Base-by-base conservation (phyloP, 2,888 invertebrate genomes). In the Chaetoderma sp. region DNA sequence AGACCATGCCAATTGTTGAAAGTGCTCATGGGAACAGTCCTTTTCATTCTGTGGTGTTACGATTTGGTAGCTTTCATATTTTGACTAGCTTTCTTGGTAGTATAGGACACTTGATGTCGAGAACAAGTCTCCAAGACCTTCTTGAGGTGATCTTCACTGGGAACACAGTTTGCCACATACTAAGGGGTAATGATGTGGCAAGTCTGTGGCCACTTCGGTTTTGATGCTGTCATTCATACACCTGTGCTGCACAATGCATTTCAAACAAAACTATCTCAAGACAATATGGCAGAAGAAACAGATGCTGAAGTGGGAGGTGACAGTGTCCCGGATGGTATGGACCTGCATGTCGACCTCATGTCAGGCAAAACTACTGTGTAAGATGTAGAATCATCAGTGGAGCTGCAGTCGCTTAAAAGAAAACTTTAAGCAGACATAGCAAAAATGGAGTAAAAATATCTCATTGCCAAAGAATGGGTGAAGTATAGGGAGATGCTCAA, bases 101-200 rank as follows among this genome's bases (percentile, higher is more conserved):
- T 21, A 77, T 78, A 56, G 78, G 79, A 13, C 52, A 60, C 45
- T 18, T 2, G n/a, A n/a, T n/a, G n/a, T n/a, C n/a, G n/a, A n/a
- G n/a, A n/a, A n/a, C n/a, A n/a, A n/a, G n/a, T n/a, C 49, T 78
- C 28, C 25, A 71, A 44, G 75, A 78, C 60, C 50, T 78, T 4
- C 49, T 79, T 3, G 71, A 68, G 52, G 57, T 65, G 18, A 67
- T 77, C 5, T 79, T 74, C 74, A 75, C 72, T 13, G 54, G 60
- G 25, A 72, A 73, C 52, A 63, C 77, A 8, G 75, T 78, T 10
- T 27, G 21, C n/a, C 74, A 76, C 49, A 77, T 78, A 67, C 54
- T 76, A 4, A 65, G 45, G 67, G 76, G 77, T n/a, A 78, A 79
- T 61, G 75, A 75, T 28, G n/a, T n/a, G n/a, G n/a, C n/a, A n/a